These are phyloP conservation scores for Microcebus griseorufus DNA, from an alignment of 2,113 vertebrate species.

Conservation along the genomic window DNA sequence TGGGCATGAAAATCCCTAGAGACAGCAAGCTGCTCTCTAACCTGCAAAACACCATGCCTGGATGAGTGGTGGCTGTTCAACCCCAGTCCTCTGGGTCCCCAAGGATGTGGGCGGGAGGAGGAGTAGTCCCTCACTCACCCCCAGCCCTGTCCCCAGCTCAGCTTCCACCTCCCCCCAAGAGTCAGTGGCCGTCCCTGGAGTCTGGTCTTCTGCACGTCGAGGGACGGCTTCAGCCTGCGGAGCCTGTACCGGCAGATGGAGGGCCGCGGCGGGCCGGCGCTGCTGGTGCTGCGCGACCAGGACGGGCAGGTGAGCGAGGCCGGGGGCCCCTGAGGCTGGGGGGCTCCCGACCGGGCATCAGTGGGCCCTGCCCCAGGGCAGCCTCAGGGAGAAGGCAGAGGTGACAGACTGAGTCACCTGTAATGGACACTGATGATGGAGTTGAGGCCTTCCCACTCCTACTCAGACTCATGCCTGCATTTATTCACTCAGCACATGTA, in stretches of 20 bases:
- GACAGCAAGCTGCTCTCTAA: background rate
- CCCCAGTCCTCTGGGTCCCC: background rate
- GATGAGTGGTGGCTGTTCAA: background rate
- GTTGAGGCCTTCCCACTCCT: rapidly evolving
- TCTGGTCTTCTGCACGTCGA: constrained; percentile 80
- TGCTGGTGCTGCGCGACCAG: constrained; percentile 83
- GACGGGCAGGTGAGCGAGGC: constrained; percentile 79
- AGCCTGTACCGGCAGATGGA: constrained; percentile 85
- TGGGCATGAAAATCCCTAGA: background rate
- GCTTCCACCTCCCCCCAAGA: constrained; percentile 75
- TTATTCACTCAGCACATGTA: background rate
- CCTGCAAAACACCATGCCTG: background rate
- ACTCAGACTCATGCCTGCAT: background rate
- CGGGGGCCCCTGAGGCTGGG: background rate
- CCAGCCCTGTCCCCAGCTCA: constrained; percentile 75
- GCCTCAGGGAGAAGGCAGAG: background rate
- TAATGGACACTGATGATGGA: background rate
- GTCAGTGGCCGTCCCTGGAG: constrained; percentile 77
- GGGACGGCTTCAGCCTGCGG: constrained; percentile 84
- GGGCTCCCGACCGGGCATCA: background rate
- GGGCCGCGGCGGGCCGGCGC: constrained; percentile 72
- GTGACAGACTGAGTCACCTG: background rate
- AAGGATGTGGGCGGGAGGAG: background rate
- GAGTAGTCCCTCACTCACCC: background rate
- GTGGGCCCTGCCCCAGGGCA: background rate